Conservation (phyloP, 64 coral and sea anemone species). For the Astreopora myriophthalma region DNA sequence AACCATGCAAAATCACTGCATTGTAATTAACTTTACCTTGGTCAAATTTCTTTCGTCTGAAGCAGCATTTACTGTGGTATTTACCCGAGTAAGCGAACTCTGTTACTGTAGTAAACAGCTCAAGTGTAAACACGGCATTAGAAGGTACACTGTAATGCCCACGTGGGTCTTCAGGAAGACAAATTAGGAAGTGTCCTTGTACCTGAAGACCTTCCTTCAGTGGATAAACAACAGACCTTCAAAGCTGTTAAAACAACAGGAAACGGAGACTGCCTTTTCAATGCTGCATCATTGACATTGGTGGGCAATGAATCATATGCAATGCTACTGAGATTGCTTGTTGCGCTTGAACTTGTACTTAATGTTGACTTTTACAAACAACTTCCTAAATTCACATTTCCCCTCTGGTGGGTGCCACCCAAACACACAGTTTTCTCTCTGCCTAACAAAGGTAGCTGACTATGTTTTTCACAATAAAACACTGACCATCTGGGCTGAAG, state of each 20-base stretch:
- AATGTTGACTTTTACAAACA: neutral
- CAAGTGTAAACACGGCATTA: too few relatives aligned
- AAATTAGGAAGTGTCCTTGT: neutral
- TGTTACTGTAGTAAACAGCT: too few relatives aligned
- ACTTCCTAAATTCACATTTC: slow-evolving; percentile 21
- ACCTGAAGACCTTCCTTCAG: neutral
- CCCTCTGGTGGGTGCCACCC: slow-evolving; percentile 1
- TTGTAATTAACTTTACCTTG: too few relatives aligned
- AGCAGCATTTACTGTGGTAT: too few relatives aligned
- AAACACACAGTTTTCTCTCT: slow-evolving; percentile 3
- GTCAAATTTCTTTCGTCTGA: too few relatives aligned
- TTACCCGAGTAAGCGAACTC: too few relatives aligned
- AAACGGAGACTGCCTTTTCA: slow-evolving; percentile 9
- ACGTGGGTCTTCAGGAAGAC: slow-evolving; percentile 1
- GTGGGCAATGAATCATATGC: slow-evolving; percentile 6
- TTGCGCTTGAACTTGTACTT: neutral
- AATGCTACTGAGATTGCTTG: neutral
- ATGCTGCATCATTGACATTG: neutral
- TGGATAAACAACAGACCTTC: neutral
- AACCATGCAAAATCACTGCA: too few relatives aligned
- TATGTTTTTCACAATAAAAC: neutral
- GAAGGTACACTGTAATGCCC: neutral
- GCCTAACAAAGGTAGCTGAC: neutral
- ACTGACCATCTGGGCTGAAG: neutral
- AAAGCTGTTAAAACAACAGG: slow-evolving; percentile 13